phyloP scores from a whole-genome alignment of 1,140 invertebrate genomes.

The Drosophila kepulauana region DNA sequence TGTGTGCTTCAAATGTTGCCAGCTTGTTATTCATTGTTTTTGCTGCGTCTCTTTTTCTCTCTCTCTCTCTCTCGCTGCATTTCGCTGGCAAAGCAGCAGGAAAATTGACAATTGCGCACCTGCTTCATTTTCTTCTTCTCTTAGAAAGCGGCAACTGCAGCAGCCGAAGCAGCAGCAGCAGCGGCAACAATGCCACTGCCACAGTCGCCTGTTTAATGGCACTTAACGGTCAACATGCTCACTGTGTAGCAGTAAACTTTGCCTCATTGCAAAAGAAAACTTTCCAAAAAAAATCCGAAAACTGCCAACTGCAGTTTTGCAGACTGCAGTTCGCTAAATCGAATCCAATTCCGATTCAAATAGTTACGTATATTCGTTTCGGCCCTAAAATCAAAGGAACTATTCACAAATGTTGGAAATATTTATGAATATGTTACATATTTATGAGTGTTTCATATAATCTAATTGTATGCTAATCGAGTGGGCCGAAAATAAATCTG shows the following conservation, averaged over 20 bases:
- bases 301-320: conserved; percentile 1
- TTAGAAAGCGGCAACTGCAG: conserved; percentile 43
- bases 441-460: conserved; percentile 21
- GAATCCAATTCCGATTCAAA: neutral
- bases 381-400: conserved; percentile 16
- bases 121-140: conserved; percentile 75
- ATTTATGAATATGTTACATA: conserved; percentile 59
- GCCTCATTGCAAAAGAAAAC: conserved; percentile 45
- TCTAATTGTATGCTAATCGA: conserved; percentile 80
- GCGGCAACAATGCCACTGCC: conserved; percentile 71
- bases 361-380: neutral
- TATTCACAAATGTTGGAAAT: conserved; percentile 18
- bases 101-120: conserved; percentile 82
- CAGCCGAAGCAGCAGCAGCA: conserved; percentile 38
- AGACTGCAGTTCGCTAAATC: neutral
- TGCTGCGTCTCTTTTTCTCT: conserved; percentile 48
- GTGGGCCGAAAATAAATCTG: conserved; percentile 68
- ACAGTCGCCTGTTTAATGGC: conserved; percentile 79
- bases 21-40: conserved; percentile 71
- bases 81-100: conserved; percentile 53
- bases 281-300: conserved; percentile 67
- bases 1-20: neutral
- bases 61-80: conserved; percentile 17
- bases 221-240: conserved; percentile 80
- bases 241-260: conserved; percentile 81